phyloP scores from a whole-genome alignment of 2,888 invertebrate species.

The Cyaniris semiargus region DNA sequence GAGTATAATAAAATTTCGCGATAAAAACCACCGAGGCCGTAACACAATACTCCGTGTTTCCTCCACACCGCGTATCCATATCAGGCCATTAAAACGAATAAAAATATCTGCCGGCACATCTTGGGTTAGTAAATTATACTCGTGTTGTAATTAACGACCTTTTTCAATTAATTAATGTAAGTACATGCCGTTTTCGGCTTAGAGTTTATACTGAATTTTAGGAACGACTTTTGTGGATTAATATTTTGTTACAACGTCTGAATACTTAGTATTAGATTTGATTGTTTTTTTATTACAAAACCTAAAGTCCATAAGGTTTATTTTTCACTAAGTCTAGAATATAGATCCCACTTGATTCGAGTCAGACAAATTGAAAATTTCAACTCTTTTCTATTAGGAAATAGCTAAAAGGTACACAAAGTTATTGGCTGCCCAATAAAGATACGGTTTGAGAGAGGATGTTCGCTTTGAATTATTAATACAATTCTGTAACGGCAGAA shows the following conservation, averaged over 20 bases:
- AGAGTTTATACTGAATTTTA: neutral
- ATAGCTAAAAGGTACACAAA: constrained; percentile 54
- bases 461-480: constrained; percentile 73
- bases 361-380: neutral
- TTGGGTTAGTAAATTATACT: constrained; percentile 68
- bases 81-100: constrained; percentile 73
- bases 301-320: neutral
- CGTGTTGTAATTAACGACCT: constrained; percentile 42
- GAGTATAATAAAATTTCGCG: constrained; percentile 78
- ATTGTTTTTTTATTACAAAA: neutral
- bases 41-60: constrained; percentile 79
- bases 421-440: constrained; percentile 64
- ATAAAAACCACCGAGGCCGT: constrained; percentile 76
- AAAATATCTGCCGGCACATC: constrained; percentile 77
- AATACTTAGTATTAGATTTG: neutral
- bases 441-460: constrained; percentile 60
- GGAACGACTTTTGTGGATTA: neutral
- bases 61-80: constrained; percentile 76
- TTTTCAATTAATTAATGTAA: constrained; percentile 25
- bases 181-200: neutral
- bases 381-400: constrained; percentile 46
- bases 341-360: neutral
- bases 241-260: neutral
- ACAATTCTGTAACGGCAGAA: constrained; percentile 67
- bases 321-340: neutral